Evolutionary conservation across 2,888 invertebrate species (phyloP), one percentile per base, ranked within the genome.

Genomic region (Cephus spinipes): DNA sequence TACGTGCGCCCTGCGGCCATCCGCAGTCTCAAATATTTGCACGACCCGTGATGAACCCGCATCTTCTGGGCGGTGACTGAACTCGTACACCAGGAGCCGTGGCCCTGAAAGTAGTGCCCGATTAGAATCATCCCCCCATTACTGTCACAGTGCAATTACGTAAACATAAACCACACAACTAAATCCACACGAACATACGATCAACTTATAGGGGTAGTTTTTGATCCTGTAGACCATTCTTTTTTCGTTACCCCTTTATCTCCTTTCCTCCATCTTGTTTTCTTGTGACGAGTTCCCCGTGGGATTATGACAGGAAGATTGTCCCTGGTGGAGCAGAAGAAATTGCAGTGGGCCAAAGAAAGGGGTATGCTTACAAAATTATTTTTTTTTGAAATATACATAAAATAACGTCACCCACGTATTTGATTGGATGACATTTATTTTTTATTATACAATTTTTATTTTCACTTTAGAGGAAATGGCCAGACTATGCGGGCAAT

Each of bases 311-410:
- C 84, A 34, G 86, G 86, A 79, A 87, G 87, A 80, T 86, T 91
- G 82, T 95, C 96, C 83, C 93, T 97, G 90, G 93, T 97, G 88
- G 97, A 98, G 93, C 95, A 96, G 92, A 98, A 98, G 92, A 95
- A 96, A 92, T 94, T 96, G 89, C 98, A 98, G 94, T 98, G 98
- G 98, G 97, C 97, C 86, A 95, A 94, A 92, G 98, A 98, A 93
- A 94, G 95, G 94, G 98, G 98, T 98, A 93, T 89, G 91, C 86
- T 75, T 69, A 33, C 11, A n/a, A 40, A 31, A 73, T 34, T 35
- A 4, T 23, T n/a, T 73, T 75, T 75, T 68, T 75, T 74, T 11
- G 0, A 75, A 75, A 74, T 12, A 32, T 9, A 30, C 75, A 11
- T 6, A 11, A 3, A 12, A 75, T 36, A 6, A 12, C 3, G 30